Evolutionary conservation across 2,113 vertebrate genomes (phyloP).

Genomic region (Bubo bubo): DNA sequence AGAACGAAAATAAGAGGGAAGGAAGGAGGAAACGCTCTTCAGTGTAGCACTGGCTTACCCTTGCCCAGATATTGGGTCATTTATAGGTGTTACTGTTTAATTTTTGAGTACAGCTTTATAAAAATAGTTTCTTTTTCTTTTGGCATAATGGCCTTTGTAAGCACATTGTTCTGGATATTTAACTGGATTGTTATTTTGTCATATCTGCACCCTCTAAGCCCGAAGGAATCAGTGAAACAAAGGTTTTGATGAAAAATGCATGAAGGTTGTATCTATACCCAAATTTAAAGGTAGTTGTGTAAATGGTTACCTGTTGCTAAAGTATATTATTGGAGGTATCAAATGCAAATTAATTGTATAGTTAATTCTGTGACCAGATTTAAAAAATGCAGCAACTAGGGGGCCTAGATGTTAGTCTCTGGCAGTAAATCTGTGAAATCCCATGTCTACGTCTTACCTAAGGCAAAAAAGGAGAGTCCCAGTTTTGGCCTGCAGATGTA

Average conservation of each 20-base stretch:
- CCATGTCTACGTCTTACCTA: not conserved
- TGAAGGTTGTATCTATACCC: not conserved
- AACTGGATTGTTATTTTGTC: not conserved
- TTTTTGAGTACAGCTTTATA: not conserved
- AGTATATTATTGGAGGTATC: not conserved
- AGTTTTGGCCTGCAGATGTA: not conserved
- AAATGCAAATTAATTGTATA: not conserved
- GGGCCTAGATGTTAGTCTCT: not conserved
- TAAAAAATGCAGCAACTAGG: not conserved
- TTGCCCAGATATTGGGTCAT: not conserved
- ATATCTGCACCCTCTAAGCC: not conserved
- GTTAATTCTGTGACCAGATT: not conserved
- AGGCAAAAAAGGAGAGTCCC: not conserved
- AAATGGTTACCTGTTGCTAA: not conserved
- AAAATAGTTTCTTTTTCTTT: not conserved
- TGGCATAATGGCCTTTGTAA: not conserved
- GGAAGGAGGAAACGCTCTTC: not conserved
- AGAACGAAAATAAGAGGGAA: not conserved
- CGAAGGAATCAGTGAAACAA: not conserved
- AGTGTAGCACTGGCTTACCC: not conserved
- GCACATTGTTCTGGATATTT: not conserved
- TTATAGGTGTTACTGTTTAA: not conserved
- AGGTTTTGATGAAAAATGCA: not conserved
- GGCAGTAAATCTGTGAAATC: not conserved
- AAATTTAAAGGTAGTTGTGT: not conserved